Evolutionary conservation across 2,113 vertebrate species (phyloP).

Genomic region (Phalacrocorax pelagicus): DNA sequence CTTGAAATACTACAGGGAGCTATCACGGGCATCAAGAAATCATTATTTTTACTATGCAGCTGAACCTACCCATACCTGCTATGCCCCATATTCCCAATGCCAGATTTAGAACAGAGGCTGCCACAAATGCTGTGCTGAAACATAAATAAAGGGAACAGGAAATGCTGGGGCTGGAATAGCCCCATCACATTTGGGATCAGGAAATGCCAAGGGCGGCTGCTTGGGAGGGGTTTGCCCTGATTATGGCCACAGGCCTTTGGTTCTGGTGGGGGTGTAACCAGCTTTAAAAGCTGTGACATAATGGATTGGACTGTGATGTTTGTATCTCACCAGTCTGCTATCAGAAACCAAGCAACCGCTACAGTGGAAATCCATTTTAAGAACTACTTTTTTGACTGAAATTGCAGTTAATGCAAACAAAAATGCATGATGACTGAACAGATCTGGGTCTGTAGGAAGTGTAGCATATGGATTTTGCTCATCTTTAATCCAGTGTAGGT

Average conservation of each 20-base stretch:
- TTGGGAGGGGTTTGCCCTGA: background rate
- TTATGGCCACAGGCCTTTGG: background rate
- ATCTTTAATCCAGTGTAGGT: background rate
- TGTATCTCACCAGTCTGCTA: background rate
- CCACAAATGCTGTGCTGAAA: background rate
- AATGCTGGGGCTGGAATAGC: background rate
- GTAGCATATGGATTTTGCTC: background rate
- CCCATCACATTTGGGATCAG: background rate
- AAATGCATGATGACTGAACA: background rate
- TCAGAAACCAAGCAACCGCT: background rate
- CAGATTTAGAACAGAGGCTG: constrained; percentile 3
- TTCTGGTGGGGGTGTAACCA: background rate
- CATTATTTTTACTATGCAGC: background rate
- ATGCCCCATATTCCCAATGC: background rate
- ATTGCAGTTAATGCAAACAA: background rate
- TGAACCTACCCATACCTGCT: background rate
- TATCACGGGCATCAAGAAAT: background rate
- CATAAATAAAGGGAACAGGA: background rate
- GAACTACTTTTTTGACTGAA: background rate
- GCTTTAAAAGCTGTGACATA: background rate
- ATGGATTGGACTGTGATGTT: background rate
- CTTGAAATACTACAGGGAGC: background rate
- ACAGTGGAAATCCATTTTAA: background rate
- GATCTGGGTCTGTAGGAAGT: background rate
- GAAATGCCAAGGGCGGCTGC: background rate